Base-by-base conservation (phyloP, 2,113 vertebrate genomes). In the Desmodus rotundus region DNA sequence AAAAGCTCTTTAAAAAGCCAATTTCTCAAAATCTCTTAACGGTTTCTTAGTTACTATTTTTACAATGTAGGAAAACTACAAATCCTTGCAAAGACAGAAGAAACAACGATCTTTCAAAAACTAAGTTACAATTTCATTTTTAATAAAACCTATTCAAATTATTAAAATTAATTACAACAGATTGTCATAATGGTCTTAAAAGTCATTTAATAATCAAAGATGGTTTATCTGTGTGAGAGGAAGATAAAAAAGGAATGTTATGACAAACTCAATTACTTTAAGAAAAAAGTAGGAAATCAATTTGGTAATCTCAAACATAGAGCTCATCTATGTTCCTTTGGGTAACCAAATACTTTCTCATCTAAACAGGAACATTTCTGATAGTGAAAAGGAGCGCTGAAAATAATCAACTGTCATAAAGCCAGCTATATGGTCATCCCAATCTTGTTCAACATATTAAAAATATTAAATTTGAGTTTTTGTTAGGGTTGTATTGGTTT, bases 21-120 rank as follows among this genome's bases (percentile, higher is more conserved):
- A 83, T 93, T 86, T 78, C 70, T 95, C 78, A 93, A 96, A 93
- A 86, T 91, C 41, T 88, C 61, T 16, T 76, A 82, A 83, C 22
- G 87, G 73, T 73, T 87, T 92, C 54, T 77, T 89, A 93, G 56
- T 80, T 89, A 72, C 24, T 80, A 81, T 89, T 78, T 89, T 94
- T 63, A 92, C 4, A 94, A 50, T 31, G 45, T 12, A 92, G 16
- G 5, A 96, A 95, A 80, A 83, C 36, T 86, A 88, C 45, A 87
- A 82, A 58, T 93, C 43, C 7, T 90, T 94, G n/a, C 58, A 92
- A 78, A 77, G 31, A 67, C 20, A 84, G 45, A 78, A 78, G 36
- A 95, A 54, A 72, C 36, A 81, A 78, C 11, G 2, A 73, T 86
- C 33, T 87, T 63, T 92, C 33, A 84, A 87, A 86, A 95, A 92